Evolutionary conservation across 2,113 vertebrate species (phyloP).

Genomic region (Oreochromis niloticus): DNA sequence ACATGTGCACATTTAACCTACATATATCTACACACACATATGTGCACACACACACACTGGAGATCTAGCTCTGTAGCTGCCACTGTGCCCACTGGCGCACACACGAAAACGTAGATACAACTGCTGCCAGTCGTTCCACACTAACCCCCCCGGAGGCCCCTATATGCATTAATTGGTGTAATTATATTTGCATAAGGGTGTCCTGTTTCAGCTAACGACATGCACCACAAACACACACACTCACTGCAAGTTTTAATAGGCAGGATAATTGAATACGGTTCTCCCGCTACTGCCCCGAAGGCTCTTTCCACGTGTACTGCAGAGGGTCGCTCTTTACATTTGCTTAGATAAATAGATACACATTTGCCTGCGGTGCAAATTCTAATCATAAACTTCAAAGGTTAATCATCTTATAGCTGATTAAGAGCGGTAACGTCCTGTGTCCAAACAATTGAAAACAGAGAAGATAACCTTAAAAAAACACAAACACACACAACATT

Average conservation of each 20-base stretch:
- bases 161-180: constrained; percentile 54
- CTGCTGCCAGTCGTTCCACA: constrained; percentile 35
- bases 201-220: not conserved
- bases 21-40: not conserved
- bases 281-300: constrained; percentile 35
- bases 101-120: not conserved
- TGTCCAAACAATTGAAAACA: not conserved
- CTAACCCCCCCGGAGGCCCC: not conserved
- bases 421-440: not conserved
- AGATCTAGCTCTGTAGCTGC: not conserved
- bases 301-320: constrained; percentile 4
- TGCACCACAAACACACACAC: not conserved
- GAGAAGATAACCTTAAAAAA: not conserved
- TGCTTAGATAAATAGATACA: constrained; percentile 16
- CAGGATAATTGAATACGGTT: constrained; percentile 55
- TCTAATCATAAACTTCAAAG: constrained; percentile 5
- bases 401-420: not conserved
- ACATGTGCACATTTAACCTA: not conserved
- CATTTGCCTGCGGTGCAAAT: not conserved
- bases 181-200: constrained; percentile 66
- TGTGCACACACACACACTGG: not conserved
- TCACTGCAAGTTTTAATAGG: constrained; percentile 43
- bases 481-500: not conserved
- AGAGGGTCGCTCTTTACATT: constrained; percentile 9
- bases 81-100: not conserved